Base-by-base conservation (phyloP, 2,113 vertebrate species). In the Cheirogaleus medius region DNA sequence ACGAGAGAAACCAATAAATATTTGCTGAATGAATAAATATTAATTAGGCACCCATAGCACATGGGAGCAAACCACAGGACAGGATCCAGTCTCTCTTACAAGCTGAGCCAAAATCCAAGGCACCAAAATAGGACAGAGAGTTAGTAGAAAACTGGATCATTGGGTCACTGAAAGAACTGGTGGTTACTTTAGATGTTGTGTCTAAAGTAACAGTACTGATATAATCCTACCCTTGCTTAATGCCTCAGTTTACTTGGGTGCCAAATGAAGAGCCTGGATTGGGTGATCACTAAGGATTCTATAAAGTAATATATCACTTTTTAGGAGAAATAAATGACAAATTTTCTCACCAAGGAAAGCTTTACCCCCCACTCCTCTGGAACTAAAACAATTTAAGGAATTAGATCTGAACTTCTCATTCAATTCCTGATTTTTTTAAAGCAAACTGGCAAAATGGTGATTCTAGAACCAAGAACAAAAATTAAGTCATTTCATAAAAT, bases 401-500 rank as follows among this genome's bases (percentile, higher is more conserved):
- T 84, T 84, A 27, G 14, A 95, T 77, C 56, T 83, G 76, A 93
- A 92, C 66, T 88, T 92, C 78, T 91, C 68, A 66, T 83, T 85
- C 56, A 90, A 68, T 87, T 92, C 52, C 90, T 91, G 10, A 56
- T 29, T 86, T 47, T 47, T 69, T 74, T 20, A 78, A 66, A 95
- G n/a, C n/a, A 68, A 94, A 95, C 69, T 87, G 68, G 87, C 63
- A 97, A 74, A 93, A 69, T 78, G 78, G 92, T 87, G 37, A 64
- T 94, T 95, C 93, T 54, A 47, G 91, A 95, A 90, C 27, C 32
- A 34, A 91, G 94, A 96, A 89, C 32, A 97, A 96, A 96, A 97
- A 91, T 89, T 52, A 96, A 88, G 34, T 91, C 49, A 86, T 97
- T 95, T 93, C 84, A 93, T 78, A 96, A 96, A 97, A 96, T 94